A percentile compares a stretch with the other conserved stretches of the same genome.
Conservation (phyloP, 1,140 invertebrate genomes). For the Drosophila neocordata region DNA sequence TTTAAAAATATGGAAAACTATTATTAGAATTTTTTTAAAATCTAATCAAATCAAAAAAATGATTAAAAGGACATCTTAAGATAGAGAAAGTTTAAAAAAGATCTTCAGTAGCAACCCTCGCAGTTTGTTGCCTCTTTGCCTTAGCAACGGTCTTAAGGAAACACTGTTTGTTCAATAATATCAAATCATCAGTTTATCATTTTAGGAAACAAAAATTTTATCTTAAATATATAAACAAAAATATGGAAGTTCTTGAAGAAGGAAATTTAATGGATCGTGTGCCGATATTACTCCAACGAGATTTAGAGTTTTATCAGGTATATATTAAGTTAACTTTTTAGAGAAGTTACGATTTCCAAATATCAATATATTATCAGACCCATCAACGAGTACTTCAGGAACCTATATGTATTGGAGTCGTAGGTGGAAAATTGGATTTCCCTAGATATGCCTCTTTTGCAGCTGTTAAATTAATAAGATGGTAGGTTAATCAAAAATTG, state of each 20-base stretch:
- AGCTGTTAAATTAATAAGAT: conserved; percentile 89
- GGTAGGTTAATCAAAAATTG: too few relatives aligned
- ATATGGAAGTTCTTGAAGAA: conserved; percentile 93
- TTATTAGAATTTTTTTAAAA: too few relatives aligned
- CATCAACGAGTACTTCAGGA: conserved; percentile 90
- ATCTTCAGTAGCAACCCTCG: background rate
- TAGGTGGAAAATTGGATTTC: conserved; percentile 90
- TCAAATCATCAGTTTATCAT: background rate
- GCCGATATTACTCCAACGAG: conserved; percentile 89
- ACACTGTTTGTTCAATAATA: conserved; percentile 49
- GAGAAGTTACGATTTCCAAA: background rate
- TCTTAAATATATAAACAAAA: background rate
- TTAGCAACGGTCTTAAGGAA: conserved; percentile 33
- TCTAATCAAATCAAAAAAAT: too few relatives aligned
- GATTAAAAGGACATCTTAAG: too few relatives aligned
- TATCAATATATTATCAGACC: conserved; percentile 82
- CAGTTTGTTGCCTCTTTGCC: conserved; percentile 24
- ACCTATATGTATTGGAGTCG: conserved; percentile 88
- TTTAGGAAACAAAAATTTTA: too few relatives aligned
- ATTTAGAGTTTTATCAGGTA: conserved; percentile 91
- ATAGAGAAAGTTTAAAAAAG: too few relatives aligned
- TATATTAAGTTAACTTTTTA: background rate
- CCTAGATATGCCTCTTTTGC: conserved; percentile 91
- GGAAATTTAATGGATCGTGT: conserved; percentile 92
- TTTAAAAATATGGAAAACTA: too few relatives aligned